These are phyloP conservation scores for Phenganax marumi DNA, from an alignment of 92 coral and sea anemone genomes.

Conservation along the genomic window DNA sequence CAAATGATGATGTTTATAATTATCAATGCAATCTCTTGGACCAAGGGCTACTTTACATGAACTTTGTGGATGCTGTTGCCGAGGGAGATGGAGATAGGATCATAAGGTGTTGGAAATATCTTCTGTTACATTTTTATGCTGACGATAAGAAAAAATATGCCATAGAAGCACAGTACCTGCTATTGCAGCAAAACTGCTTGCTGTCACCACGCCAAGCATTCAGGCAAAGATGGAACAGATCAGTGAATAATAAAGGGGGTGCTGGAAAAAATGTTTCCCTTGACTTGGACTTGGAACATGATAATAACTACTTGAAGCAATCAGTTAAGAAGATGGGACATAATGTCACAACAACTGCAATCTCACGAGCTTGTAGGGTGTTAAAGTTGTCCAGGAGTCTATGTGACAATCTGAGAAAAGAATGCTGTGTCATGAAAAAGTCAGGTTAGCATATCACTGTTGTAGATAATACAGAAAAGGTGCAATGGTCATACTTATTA, in stretches of 20 bases:
- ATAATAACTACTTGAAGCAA: slow-evolving; percentile 48
- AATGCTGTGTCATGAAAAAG: slow-evolving; percentile 37
- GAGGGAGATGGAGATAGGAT: slow-evolving; percentile 48
- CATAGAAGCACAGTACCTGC: slow-evolving; percentile 38
- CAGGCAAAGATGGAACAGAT: no score
- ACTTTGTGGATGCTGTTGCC: slow-evolving; percentile 45
- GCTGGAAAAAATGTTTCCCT: slow-evolving; percentile 57
- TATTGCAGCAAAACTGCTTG: neutral
- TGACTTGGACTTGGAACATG: slow-evolving; percentile 64
- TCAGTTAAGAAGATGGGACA: slow-evolving; percentile 55
- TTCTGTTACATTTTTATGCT: slow-evolving; percentile 39
- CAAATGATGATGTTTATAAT: slow-evolving; percentile 21
- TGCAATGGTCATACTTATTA: no score
- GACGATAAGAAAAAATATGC: slow-evolving; percentile 21
- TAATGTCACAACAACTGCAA: slow-evolving; percentile 43
- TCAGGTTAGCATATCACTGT: slow-evolving; percentile 33
- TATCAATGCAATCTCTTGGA: slow-evolving; percentile 35
- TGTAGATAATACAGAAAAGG: no score
- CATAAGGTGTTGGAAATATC: slow-evolving; percentile 42
- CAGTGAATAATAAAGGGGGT: no score
- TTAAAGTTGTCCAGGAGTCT: slow-evolving; percentile 47
- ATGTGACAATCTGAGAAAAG: slow-evolving; percentile 42
- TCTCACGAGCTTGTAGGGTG: slow-evolving; percentile 50
- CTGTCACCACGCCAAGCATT: slow-evolving; percentile 36
- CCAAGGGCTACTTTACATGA: slow-evolving; percentile 40